Evolutionary conservation across 2,113 vertebrate genomes (phyloP).

Genomic region (Tragulus kanchil): DNA sequence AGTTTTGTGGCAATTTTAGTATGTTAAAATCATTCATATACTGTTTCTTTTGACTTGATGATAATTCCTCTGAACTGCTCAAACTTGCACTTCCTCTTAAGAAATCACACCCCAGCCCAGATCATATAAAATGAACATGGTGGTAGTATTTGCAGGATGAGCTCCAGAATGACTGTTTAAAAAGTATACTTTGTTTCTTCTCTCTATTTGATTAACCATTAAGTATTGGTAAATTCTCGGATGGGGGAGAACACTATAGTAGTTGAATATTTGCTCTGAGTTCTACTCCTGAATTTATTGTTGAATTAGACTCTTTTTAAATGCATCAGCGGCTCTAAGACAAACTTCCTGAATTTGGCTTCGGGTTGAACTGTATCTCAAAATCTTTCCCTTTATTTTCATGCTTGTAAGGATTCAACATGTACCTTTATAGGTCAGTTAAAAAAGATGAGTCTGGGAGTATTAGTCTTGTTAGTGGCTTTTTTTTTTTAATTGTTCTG

Average conservation of each 20-base stretch:
- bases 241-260: not conserved
- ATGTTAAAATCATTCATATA: not conserved
- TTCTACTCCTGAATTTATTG: slow-evolving; percentile 6
- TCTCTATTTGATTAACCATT: not conserved
- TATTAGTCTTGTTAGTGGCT: not conserved
- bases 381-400: not conserved
- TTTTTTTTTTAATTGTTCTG: not conserved
- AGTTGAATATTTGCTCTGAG: not conserved
- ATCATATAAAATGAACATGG: not conserved
- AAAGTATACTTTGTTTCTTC: not conserved
- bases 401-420: not conserved
- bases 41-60: not conserved
- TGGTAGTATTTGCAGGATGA: not conserved
- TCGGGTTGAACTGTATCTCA: not conserved
- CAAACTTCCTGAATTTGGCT: not conserved
- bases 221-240: not conserved
- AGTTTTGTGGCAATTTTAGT: not conserved
- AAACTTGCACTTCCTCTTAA: not conserved
- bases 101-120: not conserved
- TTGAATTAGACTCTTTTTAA: slow-evolving; percentile 23
- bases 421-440: not conserved
- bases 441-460: slow-evolving; percentile 10
- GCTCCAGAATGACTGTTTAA: not conserved
- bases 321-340: not conserved
- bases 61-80: not conserved